Base-by-base conservation (phyloP, 1,140 invertebrate genomes). In the Diorhabda sublineata region DNA sequence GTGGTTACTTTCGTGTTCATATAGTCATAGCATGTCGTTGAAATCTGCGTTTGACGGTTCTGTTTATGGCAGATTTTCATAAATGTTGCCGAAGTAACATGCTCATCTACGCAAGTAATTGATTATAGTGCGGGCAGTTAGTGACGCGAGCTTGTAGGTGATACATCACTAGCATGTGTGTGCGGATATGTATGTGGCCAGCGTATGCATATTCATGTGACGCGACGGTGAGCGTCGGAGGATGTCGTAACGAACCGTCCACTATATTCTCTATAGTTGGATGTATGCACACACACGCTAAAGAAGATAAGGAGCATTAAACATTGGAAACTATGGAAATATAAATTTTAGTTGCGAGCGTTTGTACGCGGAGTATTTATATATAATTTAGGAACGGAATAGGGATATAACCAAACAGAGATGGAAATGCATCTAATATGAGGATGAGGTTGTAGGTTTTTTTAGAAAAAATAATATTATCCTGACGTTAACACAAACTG, bases 61-160 rank as follows among this genome's bases (percentile, higher is more conserved):
- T 77, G 79, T 78, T 77, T 74, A 79, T 79, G 76, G 73, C 73
- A 75, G 74, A 74, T 76, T 78, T 78, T 78, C 76, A 78, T 78
- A 76, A 77, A 79, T 78, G 78, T 79, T 76, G 71, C 74, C 74
- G 73, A 77, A 77, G 77, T 75, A 76, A 77, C 79, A 79, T 80
- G 78, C 78, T 81, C 78, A 80, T 80, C 76, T 78, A 79, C 76
- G 75, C 78, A 75, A 76, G 76, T 80, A 81, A 80, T 81, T 81
- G 78, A 81, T 81, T 79, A 79, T 77, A 77, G 78, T 78, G 63
- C 63, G 78, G 78, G 69, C 77, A 79, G 79, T 77, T 79, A 79
- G 75, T 81, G 79, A 79, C 79, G 75, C 73, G 75, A 70, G 78
- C 77, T 80, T 80, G 78, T 78, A 80, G 78, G 79, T 79, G 75